Percentiles rank a stretch among this genome's conserved stretches.
Conservation (phyloP, 92 coral and sea anemone species). For the Phenganax stokvisi region DNA sequence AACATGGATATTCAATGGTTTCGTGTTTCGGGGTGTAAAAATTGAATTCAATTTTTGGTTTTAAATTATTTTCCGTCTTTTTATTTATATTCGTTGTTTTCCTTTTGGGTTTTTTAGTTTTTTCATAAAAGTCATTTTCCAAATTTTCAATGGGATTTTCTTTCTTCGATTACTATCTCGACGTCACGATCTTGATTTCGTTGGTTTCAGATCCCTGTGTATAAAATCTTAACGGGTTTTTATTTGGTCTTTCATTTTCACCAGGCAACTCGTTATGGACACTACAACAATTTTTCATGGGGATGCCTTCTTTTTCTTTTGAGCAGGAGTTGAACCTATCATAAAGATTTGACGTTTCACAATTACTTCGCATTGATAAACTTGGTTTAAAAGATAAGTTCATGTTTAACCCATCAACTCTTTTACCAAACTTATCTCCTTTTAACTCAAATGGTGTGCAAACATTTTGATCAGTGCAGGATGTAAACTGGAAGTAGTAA, state of each 20-base stretch:
- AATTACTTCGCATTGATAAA: neutral
- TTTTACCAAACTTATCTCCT: neutral
- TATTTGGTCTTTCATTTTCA: neutral
- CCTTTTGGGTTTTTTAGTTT: no score
- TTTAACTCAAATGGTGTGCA: neutral
- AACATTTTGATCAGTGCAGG: conserved; percentile 2
- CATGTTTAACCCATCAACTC: neutral
- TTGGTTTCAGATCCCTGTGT: no score
- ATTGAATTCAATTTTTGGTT: no score
- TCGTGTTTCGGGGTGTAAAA: no score
- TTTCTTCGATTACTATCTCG: no score
- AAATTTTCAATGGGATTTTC: no score
- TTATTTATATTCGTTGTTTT: no score
- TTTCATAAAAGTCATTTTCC: no score
- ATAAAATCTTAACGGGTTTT: no score
- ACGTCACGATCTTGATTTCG: no score
- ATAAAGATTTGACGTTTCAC: neutral
- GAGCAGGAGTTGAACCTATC: neutral
- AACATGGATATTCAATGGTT: no score
- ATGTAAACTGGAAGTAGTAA: neutral
- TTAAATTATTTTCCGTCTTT: no score
- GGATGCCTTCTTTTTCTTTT: neutral
- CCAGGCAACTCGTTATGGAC: neutral
- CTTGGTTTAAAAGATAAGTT: neutral
- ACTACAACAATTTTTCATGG: neutral